Evolutionary conservation across 2,113 vertebrate genomes (phyloP).

Genomic region (Gadus chalcogrammus): DNA sequence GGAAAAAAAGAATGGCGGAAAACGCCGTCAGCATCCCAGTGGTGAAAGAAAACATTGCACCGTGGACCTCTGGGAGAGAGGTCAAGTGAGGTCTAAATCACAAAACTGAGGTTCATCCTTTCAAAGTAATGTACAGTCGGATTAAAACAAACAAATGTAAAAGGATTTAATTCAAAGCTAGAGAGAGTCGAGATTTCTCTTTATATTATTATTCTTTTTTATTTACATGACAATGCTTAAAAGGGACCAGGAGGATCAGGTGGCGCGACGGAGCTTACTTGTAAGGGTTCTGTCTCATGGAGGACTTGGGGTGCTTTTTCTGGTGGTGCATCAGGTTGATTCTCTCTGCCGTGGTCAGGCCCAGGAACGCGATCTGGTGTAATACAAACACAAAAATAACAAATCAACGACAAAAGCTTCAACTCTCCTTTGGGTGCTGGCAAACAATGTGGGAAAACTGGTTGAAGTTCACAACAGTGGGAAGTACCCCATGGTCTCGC

Average conservation of each 20-base stretch:
- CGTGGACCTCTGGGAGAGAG: too few relatives aligned
- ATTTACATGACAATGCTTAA: background rate
- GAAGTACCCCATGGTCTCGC: background rate
- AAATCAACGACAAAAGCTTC: background rate
- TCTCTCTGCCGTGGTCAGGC: slow-evolving; percentile 88
- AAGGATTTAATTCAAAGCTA: too few relatives aligned
- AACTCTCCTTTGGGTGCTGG: background rate
- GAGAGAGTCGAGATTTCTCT: too few relatives aligned
- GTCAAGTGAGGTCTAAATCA: too few relatives aligned
- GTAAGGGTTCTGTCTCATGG: slow-evolving; percentile 87
- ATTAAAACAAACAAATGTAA: too few relatives aligned
- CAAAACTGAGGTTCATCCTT: too few relatives aligned
- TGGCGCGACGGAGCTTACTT: slow-evolving; percentile 76
- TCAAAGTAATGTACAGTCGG: too few relatives aligned
- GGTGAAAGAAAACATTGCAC: too few relatives aligned
- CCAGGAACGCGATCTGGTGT: slow-evolving; percentile 81
- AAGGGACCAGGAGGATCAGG: background rate
- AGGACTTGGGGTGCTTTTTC: slow-evolving; percentile 76
- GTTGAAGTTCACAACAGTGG: too few relatives aligned
- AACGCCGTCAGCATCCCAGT: too few relatives aligned
- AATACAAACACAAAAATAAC: background rate
- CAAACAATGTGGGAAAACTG: background rate
- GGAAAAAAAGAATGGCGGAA: too few relatives aligned
- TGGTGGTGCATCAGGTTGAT: slow-evolving; percentile 74
- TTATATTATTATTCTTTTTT: too few relatives aligned